Evolutionary conservation across 2,113 vertebrate species (phyloP).

Genomic region (Ibidorhyncha struthersii): DNA sequence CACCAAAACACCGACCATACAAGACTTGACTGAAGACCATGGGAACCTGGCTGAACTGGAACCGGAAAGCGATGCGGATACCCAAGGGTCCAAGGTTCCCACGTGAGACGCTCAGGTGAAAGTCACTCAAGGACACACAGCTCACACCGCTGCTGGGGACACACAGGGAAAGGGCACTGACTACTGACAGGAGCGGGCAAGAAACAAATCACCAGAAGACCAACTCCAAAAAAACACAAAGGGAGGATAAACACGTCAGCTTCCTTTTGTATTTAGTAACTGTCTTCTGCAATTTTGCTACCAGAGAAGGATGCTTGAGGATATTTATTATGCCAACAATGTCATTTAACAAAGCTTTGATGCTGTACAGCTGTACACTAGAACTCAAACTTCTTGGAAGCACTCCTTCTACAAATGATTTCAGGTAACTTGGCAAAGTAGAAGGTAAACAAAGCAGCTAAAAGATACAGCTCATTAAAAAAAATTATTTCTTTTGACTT

Average conservation of each 20-base stretch:
- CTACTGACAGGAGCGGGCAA: background rate
- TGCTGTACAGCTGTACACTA: conserved; percentile 16
- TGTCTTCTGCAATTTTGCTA: background rate
- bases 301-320: background rate
- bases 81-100: background rate
- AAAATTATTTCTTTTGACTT: background rate
- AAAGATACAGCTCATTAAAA: background rate
- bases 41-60: background rate
- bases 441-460: background rate
- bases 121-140: background rate
- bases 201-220: background rate
- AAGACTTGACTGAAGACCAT: background rate
- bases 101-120: accelerated
- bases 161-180: background rate
- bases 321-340: conserved; percentile 23
- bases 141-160: background rate
- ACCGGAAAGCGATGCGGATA: background rate
- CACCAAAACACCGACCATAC: background rate
- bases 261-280: background rate
- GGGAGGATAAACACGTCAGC: background rate
- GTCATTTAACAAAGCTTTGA: conserved; percentile 32
- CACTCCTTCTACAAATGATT: background rate
- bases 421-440: conserved; percentile 6
- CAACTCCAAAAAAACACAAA: background rate
- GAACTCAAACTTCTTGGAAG: conserved; percentile 29